Conservation (phyloP, 2,113 vertebrate genomes). For the Argyrosomus japonicus region DNA sequence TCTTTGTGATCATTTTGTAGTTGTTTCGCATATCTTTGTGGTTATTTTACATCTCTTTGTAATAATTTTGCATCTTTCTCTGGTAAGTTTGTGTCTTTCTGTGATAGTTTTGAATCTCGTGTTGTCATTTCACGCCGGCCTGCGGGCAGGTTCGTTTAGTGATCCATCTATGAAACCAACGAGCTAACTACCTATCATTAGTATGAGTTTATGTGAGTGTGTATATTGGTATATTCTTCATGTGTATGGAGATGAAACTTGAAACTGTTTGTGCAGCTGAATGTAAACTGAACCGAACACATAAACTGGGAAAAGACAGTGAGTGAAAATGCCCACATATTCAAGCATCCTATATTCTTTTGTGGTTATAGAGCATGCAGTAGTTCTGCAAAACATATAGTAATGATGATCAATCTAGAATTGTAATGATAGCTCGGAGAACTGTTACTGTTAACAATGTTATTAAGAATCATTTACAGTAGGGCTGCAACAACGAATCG, state of each 20-base stretch:
- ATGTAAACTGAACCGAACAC: too few relatives aligned
- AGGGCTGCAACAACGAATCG: too few relatives aligned
- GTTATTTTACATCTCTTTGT: neutral
- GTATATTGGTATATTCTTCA: too few relatives aligned
- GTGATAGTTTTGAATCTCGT: neutral
- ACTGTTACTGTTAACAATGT: neutral
- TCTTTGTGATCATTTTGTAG: neutral
- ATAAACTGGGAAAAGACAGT: too few relatives aligned
- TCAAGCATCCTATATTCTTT: neutral
- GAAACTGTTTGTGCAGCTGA: too few relatives aligned
- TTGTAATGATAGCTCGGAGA: neutral
- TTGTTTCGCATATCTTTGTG: neutral
- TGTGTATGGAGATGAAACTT: too few relatives aligned
- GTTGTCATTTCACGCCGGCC: neutral
- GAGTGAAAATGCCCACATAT: too few relatives aligned
- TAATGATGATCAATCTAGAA: neutral
- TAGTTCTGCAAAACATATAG: neutral
- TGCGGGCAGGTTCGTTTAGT: neutral
- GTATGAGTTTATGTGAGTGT: too few relatives aligned
- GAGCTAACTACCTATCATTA: neutral
- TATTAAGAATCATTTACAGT: conserved; percentile 1
- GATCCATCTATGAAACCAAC: neutral
- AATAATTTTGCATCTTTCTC: neutral
- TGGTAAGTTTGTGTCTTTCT: neutral
- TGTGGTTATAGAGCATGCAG: neutral